Percentiles rank a stretch among this genome's conserved stretches.
These are phyloP conservation scores for Lepilemur ruficaudatus DNA, from an alignment of 2,797 vertebrate species.

Conservation along the genomic window DNA sequence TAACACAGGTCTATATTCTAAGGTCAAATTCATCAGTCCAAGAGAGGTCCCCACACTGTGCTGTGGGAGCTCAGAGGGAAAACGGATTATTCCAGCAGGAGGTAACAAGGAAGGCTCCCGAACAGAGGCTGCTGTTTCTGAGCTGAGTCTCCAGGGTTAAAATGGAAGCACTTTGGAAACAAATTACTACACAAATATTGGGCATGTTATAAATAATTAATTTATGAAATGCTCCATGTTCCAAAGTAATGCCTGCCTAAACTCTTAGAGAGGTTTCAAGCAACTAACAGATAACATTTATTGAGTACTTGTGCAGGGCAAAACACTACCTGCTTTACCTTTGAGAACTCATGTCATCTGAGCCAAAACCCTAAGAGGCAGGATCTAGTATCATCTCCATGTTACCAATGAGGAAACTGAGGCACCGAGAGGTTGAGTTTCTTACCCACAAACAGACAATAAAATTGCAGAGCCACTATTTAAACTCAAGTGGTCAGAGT, in stretches of 20 bases:
- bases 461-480: neutral
- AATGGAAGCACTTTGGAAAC: neutral
- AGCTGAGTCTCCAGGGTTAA: neutral
- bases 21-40: neutral
- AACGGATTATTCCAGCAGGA: neutral
- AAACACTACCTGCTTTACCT: neutral
- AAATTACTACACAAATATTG: neutral
- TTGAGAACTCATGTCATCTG: too few relatives aligned
- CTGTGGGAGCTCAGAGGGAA: neutral
- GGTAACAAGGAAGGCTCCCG: neutral
- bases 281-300: neutral
- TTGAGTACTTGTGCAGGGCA: rapidly evolving
- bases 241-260: neutral
- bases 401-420: neutral
- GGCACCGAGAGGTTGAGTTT: neutral
- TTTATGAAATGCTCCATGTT: neutral
- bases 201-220: neutral
- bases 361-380: neutral
- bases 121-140: neutral
- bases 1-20: neutral
- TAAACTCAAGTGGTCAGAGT: neutral
- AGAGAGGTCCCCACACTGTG: neutral
- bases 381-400: neutral
- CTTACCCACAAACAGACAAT: neutral
- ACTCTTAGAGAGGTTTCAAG: neutral